phyloP scores from a whole-genome alignment of 2,888 invertebrate species.

The Stenotaenia linearis region DNA sequence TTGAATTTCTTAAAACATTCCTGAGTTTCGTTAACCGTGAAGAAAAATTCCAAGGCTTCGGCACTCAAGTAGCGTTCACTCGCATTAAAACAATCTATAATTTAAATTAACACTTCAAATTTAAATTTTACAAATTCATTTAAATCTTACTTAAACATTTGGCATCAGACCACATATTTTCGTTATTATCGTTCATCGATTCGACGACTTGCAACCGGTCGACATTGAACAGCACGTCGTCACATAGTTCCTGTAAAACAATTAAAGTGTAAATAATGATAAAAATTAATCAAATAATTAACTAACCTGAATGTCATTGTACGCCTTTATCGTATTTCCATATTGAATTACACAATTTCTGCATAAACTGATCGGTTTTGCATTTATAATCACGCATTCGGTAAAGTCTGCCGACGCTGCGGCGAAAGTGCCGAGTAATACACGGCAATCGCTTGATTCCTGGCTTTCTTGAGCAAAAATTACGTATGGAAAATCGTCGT shows the following conservation, averaged over 20 bases:
- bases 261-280: too few species aligned
- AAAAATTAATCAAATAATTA: too few species aligned
- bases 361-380: background rate
- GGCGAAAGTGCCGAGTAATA: background rate
- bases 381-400: background rate
- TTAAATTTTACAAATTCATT: slow-evolving; percentile 53
- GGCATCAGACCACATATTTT: slow-evolving; percentile 57
- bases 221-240: slow-evolving; percentile 55
- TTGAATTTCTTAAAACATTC: background rate
- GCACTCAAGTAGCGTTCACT: background rate
- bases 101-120: slow-evolving; percentile 52
- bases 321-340: too few species aligned
- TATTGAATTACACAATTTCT: background rate
- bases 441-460: background rate
- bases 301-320: too few species aligned
- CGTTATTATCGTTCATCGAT: slow-evolving; percentile 54
- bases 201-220: slow-evolving; percentile 60
- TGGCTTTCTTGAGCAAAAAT: too few species aligned
- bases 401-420: background rate
- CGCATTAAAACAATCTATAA: slow-evolving; percentile 33
- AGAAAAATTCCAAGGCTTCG: background rate
- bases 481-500: too few species aligned
- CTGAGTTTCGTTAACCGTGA: background rate
- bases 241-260: slow-evolving; percentile 51
- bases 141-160: slow-evolving; percentile 57